Percentiles rank a stretch among this genome's conserved stretches.
Conservation (phyloP, 1,140 invertebrate genomes). For the Notospermus geniculatus region DNA sequence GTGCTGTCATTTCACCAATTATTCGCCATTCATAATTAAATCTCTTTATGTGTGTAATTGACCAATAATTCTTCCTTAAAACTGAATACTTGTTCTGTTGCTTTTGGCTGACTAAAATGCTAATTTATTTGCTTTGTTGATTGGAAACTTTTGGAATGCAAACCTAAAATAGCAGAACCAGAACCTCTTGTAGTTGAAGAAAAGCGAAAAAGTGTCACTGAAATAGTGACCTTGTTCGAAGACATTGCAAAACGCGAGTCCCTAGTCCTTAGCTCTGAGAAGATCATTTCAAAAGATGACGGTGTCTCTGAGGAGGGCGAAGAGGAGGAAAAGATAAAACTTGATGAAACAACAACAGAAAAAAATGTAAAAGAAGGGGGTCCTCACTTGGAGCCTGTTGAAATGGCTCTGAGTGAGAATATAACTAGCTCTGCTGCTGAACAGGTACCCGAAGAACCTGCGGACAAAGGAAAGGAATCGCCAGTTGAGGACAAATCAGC, state of each 20-base stretch:
- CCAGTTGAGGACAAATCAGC: background rate
- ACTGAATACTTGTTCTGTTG: too few relatives aligned
- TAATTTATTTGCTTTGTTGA: too few relatives aligned
- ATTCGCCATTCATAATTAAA: too few relatives aligned
- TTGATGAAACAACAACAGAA: conserved; percentile 4
- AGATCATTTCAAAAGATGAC: background rate
- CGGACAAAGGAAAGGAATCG: background rate
- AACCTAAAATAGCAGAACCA: background rate
- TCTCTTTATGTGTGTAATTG: too few relatives aligned
- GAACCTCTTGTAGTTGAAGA: conserved; percentile 2
- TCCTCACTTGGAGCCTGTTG: too few relatives aligned
- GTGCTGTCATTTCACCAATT: too few relatives aligned
- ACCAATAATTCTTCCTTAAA: too few relatives aligned
- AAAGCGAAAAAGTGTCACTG: conserved; percentile 4
- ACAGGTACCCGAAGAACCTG: background rate
- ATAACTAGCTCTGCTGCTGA: too few relatives aligned
- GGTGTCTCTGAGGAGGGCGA: background rate
- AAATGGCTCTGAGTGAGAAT: too few relatives aligned
- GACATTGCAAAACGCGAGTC: background rate
- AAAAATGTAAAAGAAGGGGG: too few relatives aligned
- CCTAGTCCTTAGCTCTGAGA: background rate
- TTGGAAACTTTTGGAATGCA: conserved; percentile 6
- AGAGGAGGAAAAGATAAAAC: conserved; percentile 3
- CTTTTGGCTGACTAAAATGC: too few relatives aligned
- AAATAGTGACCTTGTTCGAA: conserved; percentile 6